Conservation (phyloP, 2,797 vertebrate genomes). For the Tinamus major region DNA sequence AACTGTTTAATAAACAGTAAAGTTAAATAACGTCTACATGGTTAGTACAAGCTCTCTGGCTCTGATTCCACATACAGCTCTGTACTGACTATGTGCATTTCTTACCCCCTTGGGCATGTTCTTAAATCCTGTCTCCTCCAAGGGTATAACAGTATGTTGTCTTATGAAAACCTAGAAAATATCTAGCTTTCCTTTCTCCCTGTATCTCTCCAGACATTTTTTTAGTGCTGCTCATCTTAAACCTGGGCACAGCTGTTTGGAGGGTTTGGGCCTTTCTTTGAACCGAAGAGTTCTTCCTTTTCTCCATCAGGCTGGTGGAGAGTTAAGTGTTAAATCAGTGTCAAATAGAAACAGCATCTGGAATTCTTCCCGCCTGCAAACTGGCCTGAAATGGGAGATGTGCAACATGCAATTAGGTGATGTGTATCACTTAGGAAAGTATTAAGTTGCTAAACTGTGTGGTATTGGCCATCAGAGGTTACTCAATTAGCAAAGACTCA, state of each 20-base stretch:
- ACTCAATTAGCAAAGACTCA: not conserved
- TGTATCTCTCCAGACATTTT: not conserved
- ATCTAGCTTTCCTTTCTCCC: not conserved
- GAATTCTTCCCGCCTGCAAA: not conserved
- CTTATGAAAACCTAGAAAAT: not conserved
- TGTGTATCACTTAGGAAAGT: not conserved
- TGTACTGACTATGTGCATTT: not conserved
- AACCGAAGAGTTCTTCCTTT: not conserved
- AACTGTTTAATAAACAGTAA: not conserved
- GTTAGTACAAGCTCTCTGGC: not conserved
- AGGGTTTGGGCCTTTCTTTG: not conserved
- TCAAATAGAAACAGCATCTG: not conserved
- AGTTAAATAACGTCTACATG: not conserved
- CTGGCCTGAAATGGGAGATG: not conserved
- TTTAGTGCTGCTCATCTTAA: not conserved
- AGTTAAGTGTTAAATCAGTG: not conserved
- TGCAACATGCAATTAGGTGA: not conserved
- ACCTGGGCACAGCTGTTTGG: not conserved
- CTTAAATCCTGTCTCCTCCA: not conserved
- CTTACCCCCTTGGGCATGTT: not conserved
- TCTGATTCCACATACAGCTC: not conserved
- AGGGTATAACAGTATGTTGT: not conserved
- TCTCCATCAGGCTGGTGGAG: not conserved
- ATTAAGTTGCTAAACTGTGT: not conserved
- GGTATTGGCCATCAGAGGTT: not conserved